These are phyloP conservation scores for Trididemnum miniatum DNA, from an alignment of 23 tunicate species.

Conservation along the genomic window DNA sequence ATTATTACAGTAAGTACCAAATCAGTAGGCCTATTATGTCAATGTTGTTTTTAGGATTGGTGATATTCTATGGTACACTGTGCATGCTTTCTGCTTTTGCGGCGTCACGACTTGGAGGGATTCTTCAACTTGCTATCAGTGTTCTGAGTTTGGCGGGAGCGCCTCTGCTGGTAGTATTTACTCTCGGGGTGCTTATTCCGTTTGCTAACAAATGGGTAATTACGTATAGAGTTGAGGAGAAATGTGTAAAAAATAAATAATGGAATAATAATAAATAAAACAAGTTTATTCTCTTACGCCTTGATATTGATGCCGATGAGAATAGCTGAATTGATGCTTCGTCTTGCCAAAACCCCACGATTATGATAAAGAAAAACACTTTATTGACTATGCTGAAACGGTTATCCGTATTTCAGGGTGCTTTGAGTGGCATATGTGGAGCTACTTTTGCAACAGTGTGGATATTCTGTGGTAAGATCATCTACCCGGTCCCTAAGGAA, in stretches of 20 bases:
- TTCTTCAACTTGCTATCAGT: slow-evolving; percentile 72
- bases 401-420: slow-evolving; percentile 50
- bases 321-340: too few relatives aligned
- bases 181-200: slow-evolving; percentile 49
- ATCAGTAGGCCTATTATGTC: too few relatives aligned
- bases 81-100: slow-evolving; percentile 54
- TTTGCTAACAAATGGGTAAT: slow-evolving; percentile 52
- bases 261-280: too few relatives aligned
- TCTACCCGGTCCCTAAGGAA: slow-evolving; percentile 29
- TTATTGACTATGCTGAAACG: too few relatives aligned
- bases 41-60: slow-evolving; percentile 56
- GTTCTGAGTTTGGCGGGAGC: slow-evolving; percentile 65
- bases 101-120: slow-evolving; percentile 42
- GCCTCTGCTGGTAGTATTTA: slow-evolving; percentile 55
- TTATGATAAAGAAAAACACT: too few relatives aligned
- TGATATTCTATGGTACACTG: slow-evolving; percentile 41
- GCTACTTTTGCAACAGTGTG: slow-evolving; percentile 25
- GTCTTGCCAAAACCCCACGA: too few relatives aligned
- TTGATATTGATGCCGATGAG: too few relatives aligned
- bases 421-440: slow-evolving; percentile 18
- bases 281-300: too few relatives aligned
- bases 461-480: slow-evolving; percentile 26
- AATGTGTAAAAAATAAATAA: too few relatives aligned
- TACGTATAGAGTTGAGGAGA: too few relatives aligned
- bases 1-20: too few relatives aligned